phyloP scores from a whole-genome alignment of 2,113 vertebrate genomes.

The Siniperca knerii region DNA sequence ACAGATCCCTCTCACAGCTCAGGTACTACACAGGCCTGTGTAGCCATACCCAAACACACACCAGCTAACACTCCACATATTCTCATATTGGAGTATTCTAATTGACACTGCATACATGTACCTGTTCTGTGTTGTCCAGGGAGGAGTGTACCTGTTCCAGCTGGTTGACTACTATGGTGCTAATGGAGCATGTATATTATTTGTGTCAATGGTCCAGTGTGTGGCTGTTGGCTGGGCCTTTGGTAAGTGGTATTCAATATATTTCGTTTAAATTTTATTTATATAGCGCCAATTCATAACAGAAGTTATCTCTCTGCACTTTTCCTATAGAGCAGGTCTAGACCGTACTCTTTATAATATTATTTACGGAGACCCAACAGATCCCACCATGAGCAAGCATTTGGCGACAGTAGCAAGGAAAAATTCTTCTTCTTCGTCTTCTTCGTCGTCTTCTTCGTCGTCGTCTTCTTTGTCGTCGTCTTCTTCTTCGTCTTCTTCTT shows the following conservation, averaged over 20 bases:
- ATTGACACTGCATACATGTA: not conserved
- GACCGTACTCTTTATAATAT: too few species aligned
- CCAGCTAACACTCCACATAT: not conserved
- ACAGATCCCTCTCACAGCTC: constrained; percentile 52
- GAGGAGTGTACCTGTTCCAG: constrained; percentile 74
- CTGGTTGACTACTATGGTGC: constrained; percentile 55
- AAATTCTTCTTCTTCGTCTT: too few species aligned
- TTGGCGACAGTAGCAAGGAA: too few species aligned
- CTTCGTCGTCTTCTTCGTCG: too few species aligned
- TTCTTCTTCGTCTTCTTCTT: too few species aligned
- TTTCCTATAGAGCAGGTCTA: too few species aligned
- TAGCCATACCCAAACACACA: too few species aligned
- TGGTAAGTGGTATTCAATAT: constrained; percentile 37
- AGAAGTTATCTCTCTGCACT: too few species aligned
- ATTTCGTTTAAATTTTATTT: not conserved
- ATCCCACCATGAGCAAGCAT: too few species aligned
- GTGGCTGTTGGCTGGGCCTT: constrained; percentile 72
- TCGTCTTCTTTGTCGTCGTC: too few species aligned
- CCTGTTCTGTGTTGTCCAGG: constrained; percentile 50
- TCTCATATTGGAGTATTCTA: not conserved
- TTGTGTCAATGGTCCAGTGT: constrained; percentile 59
- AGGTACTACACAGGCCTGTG: constrained; percentile 21
- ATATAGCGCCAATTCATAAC: too few species aligned
- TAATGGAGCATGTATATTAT: constrained; percentile 65
- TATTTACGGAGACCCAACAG: too few species aligned